Percentiles rank a stretch among this genome's conserved stretches.
phyloP scores from a whole-genome alignment of 2,797 vertebrate species.

The Mallotus villosus region DNA sequence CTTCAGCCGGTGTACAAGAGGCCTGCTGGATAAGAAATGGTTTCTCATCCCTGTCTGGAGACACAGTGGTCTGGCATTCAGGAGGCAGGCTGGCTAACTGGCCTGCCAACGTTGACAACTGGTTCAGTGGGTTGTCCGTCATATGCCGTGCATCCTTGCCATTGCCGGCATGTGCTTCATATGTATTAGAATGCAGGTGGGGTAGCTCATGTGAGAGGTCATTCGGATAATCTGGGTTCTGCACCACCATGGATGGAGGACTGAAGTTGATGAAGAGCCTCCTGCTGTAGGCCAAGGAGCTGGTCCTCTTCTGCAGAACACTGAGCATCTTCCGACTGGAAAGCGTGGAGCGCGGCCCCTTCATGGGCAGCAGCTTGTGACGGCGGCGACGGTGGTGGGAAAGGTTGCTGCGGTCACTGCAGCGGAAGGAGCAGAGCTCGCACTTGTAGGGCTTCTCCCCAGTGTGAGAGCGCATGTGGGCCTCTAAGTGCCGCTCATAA shows the following conservation, averaged over 20 bases:
- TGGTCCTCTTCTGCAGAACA: conserved; percentile 90
- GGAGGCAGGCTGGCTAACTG: conserved; percentile 87
- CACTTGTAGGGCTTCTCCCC: conserved; percentile 99
- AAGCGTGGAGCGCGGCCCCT: conserved; percentile 85
- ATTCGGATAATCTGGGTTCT: conserved; percentile 83
- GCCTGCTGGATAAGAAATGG: conserved; percentile 88
- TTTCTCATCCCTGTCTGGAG: conserved; percentile 89
- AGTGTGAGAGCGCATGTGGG: conserved; percentile 97
- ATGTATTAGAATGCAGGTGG: conserved; percentile 62
- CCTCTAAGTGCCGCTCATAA: conserved; percentile 96
- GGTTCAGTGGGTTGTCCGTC: conserved; percentile 90
- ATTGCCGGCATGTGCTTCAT: conserved; percentile 62
- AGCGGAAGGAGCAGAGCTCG: conserved; percentile 94
- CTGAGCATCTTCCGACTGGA: conserved; percentile 91
- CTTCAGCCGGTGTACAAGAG: conserved; percentile 69
- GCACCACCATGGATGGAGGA: conserved; percentile 84
- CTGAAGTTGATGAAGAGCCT: conserved; percentile 88
- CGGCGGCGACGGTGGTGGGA: conserved; percentile 95
- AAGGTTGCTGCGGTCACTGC: conserved; percentile 96
- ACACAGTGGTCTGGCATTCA: conserved; percentile 76
- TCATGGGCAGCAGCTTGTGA: conserved; percentile 93
- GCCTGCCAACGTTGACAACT: conserved; percentile 89
- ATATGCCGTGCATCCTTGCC: conserved; percentile 79
- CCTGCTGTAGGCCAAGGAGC: conserved; percentile 84
- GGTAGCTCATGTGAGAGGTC: conserved; percentile 77